These are phyloP conservation scores for Antechinus flavipes DNA, from an alignment of 2,113 vertebrate genomes.

Conservation along the genomic window DNA sequence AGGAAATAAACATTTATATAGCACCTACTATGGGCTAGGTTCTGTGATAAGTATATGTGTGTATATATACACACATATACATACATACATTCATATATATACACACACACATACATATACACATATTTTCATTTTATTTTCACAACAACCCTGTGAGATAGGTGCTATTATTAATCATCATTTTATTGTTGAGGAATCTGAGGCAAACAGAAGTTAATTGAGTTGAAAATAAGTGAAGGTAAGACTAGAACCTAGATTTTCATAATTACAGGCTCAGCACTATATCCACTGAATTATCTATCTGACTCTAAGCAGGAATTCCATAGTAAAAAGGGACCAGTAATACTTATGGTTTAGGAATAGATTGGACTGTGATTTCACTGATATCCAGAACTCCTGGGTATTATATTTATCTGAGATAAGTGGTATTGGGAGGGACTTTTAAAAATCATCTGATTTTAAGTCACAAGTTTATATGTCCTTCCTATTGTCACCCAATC, in stretches of 20 bases:
- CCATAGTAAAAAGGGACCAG: background rate
- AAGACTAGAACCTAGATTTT: background rate
- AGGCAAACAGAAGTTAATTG: background rate
- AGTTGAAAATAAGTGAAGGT: background rate
- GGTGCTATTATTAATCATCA: background rate
- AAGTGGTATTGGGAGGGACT: background rate
- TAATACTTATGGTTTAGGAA: background rate
- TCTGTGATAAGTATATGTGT: too few species aligned
- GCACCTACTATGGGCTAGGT: too few species aligned
- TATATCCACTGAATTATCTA: background rate
- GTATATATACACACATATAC: too few species aligned
- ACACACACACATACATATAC: too few species aligned
- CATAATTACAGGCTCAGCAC: background rate
- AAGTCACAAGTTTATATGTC: background rate
- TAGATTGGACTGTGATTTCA: background rate
- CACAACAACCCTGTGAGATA: constrained; percentile 9
- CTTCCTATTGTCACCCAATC: background rate
- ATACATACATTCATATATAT: too few species aligned
- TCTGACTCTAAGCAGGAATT: background rate
- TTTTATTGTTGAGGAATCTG: constrained; percentile 34
- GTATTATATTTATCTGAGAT: background rate
- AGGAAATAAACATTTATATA: background rate
- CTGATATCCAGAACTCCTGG: background rate
- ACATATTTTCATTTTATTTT: background rate
- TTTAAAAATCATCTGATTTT: background rate